Percentiles rank a stretch among this genome's conserved stretches.
Evolutionary conservation across 2,888 invertebrate genomes (phyloP).

Genomic region (Argyresthia goedartella): DNA sequence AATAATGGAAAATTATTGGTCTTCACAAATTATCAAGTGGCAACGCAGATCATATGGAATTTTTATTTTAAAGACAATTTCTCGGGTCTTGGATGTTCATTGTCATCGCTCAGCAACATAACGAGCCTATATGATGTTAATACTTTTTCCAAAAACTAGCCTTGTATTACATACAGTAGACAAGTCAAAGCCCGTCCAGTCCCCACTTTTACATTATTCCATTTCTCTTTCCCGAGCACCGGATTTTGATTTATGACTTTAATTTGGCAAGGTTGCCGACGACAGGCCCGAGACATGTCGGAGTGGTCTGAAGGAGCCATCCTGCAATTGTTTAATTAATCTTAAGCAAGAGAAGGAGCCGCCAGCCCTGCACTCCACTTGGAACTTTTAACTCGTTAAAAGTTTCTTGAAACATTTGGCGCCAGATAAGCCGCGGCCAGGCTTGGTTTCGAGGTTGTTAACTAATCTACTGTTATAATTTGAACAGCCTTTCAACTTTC

Average conservation of each 20-base stretch:
- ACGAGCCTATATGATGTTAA: too few relatives aligned
- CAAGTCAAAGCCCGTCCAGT: not conserved
- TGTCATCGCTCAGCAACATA: too few relatives aligned
- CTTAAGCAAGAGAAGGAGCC: conserved; percentile 43
- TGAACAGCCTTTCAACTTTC: conserved; percentile 47
- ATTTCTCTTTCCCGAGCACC: conserved; percentile 53
- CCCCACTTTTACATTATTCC: conserved; percentile 55
- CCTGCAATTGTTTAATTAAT: conserved; percentile 70
- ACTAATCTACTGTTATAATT: conserved; percentile 63
- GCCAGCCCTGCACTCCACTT: conserved; percentile 56
- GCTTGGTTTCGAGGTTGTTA: conserved; percentile 62
- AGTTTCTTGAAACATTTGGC: conserved; percentile 70
- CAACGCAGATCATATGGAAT: too few relatives aligned
- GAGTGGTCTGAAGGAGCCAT: conserved; percentile 69
- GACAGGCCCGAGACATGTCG: conserved; percentile 66
- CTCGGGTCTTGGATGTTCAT: too few relatives aligned
- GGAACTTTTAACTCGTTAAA: conserved; percentile 70
- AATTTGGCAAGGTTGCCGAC: conserved; percentile 68
- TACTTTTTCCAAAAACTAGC: too few relatives aligned
- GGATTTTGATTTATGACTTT: conserved; percentile 68
- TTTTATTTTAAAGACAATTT: too few relatives aligned
- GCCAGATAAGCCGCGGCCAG: conserved; percentile 68
- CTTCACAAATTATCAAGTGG: too few relatives aligned
- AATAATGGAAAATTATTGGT: too few relatives aligned
- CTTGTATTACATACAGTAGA: not conserved